Evolutionary conservation across 23 tunicate genomes (phyloP), one percentile per base, ranked within the genome.

Genomic region (Corella eumyota): DNA sequence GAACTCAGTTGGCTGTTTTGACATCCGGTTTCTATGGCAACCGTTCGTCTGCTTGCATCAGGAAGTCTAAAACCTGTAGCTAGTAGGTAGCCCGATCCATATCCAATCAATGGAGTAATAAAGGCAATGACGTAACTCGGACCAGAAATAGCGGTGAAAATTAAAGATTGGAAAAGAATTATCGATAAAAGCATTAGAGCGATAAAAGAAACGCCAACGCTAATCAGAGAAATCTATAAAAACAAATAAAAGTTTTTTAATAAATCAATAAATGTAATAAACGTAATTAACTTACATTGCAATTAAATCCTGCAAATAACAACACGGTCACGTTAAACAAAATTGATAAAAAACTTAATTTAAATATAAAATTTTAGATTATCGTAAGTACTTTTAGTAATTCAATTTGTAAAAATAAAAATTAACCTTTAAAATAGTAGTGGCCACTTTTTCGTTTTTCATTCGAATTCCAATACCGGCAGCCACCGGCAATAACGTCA

Each of bases 1-100:
- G 91, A 65, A 33, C 76, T 64, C 62, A 81, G 64, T 34, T 81
- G 91, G 36, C 91, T 81, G 91, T 81, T 81, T 37, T 81, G 91
- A 73, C 91, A 73, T 20, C 91, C 91, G 0, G 91, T 81, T 67
- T 81, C 91, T 13, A 81, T 73, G 4, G 78, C 90, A 11, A 80
- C 78, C 7, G 90, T 80, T 32, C 90, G 35, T 17, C 70, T 56
- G 57, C 90, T 80, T n/a, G 76, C 76, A 57, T 80, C 90, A 2
- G 90, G 78, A 9, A 80, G 73, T 22, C 78, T 27, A 45, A 80
- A 71, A 0, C 72, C 67, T 9, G 72, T 64, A 1, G 91, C 91
- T 50, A 69, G 38, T 28, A 73, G 31, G 44, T 81, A 81, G 3
- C 91, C 91, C 0, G 66, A 36, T 11, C 63, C 79, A 53, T 81